Percentiles rank a stretch among this genome's conserved stretches.
Evolutionary conservation across 2,113 vertebrate genomes (phyloP).

Genomic region (Acrocephalus arundinaceus): DNA sequence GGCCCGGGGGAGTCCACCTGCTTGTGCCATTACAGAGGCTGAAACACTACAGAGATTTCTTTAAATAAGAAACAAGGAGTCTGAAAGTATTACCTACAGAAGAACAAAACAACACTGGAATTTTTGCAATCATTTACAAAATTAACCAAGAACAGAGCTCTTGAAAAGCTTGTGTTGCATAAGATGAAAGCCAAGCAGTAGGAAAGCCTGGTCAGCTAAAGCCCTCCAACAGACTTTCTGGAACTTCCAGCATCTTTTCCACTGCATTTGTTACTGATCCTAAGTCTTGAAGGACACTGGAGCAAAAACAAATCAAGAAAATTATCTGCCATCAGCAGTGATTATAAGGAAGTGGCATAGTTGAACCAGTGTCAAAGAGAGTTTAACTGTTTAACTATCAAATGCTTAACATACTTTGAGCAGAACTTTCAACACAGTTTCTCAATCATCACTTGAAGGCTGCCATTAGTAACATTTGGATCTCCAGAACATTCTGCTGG

Average conservation of each 20-base stretch:
- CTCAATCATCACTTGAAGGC: not conserved
- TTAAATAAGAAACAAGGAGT: not conserved
- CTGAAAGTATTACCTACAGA: not conserved
- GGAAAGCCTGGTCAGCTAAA: not conserved
- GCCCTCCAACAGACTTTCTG: not conserved
- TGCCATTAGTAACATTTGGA: not conserved
- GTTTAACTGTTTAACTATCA: not conserved
- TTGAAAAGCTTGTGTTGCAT: not conserved
- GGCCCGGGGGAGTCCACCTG: not conserved
- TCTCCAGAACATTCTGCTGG: not conserved
- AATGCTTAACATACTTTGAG: not conserved
- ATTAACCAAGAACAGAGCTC: not conserved
- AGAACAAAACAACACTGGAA: not conserved
- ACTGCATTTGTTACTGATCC: not conserved
- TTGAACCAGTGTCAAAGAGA: not conserved
- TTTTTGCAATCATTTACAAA: not conserved
- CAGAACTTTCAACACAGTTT: not conserved
- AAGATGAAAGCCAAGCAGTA: not conserved
- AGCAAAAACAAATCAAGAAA: not conserved
- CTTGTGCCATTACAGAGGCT: not conserved
- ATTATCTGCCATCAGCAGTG: not conserved
- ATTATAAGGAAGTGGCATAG: not conserved
- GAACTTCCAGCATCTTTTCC: not conserved
- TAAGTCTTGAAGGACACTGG: not conserved
- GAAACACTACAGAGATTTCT: not conserved